phyloP scores from a whole-genome alignment of 2,888 invertebrate genomes.

The Lucinisca nassula region DNA sequence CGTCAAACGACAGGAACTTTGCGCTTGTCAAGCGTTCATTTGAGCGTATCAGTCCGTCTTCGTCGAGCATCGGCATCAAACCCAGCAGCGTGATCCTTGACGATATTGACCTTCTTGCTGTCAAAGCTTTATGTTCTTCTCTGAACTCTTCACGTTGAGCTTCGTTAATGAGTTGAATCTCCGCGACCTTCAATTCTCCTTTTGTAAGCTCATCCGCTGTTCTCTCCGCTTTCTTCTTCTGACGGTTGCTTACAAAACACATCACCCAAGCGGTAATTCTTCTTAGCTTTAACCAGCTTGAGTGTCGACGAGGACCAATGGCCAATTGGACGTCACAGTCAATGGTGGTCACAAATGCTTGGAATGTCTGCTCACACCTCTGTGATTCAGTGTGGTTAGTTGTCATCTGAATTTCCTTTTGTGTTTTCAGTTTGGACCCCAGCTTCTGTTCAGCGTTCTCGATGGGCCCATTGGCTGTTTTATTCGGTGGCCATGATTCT shows the following conservation, averaged over 20 bases:
- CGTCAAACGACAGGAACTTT: constrained; percentile 46
- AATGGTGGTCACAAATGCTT: background rate
- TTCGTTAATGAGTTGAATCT: constrained; percentile 21
- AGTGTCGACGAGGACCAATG: constrained; percentile 25
- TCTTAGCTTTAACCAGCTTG: constrained; percentile 17
- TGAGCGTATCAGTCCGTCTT: constrained; percentile 38
- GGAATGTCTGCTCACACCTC: background rate
- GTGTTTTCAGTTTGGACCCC: too few species aligned
- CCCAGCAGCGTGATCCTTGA: constrained; percentile 29
- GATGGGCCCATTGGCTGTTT: background rate
- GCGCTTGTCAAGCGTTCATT: constrained; percentile 26
- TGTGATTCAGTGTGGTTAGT: too few species aligned
- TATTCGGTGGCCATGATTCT: constrained; percentile 18
- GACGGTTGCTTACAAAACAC: constrained; percentile 41
- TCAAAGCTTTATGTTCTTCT: constrained; percentile 9
- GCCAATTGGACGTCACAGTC: background rate
- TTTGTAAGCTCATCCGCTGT: background rate
- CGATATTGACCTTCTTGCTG: background rate
- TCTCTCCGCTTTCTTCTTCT: background rate
- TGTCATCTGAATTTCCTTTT: background rate
- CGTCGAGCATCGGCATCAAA: constrained; percentile 43
- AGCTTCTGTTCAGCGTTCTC: background rate
- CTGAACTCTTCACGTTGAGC: constrained; percentile 15
- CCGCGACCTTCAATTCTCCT: constrained; percentile 33
- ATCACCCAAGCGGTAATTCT: constrained; percentile 30